Conservation (phyloP, 2,888 invertebrate species). For the Dynastes maya region DNA sequence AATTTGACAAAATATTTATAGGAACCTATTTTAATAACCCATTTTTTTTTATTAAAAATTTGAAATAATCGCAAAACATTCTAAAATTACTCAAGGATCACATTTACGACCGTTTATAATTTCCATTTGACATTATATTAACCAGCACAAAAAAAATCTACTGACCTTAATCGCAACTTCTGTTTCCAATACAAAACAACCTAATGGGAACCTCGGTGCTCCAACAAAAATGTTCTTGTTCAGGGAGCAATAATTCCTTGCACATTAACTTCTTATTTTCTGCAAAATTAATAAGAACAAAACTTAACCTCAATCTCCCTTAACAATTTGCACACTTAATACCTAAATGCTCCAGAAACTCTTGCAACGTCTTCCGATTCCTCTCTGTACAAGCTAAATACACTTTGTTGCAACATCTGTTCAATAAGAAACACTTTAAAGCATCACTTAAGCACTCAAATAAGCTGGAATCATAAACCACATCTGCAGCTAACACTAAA, state of each 20-base stretch:
- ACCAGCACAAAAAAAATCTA: neutral
- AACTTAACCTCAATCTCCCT: neutral
- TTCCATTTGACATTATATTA: too few relatives aligned
- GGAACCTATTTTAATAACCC: too few relatives aligned
- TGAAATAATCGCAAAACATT: too few relatives aligned
- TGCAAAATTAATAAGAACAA: constrained; percentile 48
- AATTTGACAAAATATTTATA: too few relatives aligned
- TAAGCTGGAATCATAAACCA: constrained; percentile 75
- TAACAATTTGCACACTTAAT: constrained; percentile 4
- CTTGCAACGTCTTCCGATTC: constrained; percentile 76
- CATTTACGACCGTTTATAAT: neutral
- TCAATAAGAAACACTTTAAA: constrained; percentile 68
- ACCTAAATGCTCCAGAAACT: constrained; percentile 71
- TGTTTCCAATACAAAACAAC: constrained; percentile 20
- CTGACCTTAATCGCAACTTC: constrained; percentile 12
- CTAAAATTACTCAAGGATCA: too few relatives aligned
- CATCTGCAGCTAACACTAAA: constrained; percentile 75
- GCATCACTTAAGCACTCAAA: constrained; percentile 71
- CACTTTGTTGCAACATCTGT: constrained; percentile 66
- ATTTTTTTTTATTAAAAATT: too few relatives aligned
- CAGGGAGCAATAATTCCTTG: constrained; percentile 56
- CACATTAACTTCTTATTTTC: constrained; percentile 52
- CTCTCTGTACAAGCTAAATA: constrained; percentile 77
- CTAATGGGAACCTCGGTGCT: constrained; percentile 15
- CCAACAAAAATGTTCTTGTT: constrained; percentile 56